phyloP scores from a whole-genome alignment of 2,888 invertebrate genomes.

The Rhagium mordax region DNA sequence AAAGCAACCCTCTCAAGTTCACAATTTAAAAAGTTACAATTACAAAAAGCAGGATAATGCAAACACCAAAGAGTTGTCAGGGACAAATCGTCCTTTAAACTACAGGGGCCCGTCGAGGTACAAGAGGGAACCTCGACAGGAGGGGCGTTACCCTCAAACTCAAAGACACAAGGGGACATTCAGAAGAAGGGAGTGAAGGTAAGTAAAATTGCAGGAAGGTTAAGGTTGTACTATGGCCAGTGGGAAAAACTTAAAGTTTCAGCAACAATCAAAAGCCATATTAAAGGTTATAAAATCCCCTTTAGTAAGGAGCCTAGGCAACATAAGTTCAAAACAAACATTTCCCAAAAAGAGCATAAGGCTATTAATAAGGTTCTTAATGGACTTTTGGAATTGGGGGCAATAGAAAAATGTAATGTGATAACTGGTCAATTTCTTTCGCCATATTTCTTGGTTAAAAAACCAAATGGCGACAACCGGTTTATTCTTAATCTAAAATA shows the following conservation, averaged over 20 bases:
- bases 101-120: constrained; percentile 5
- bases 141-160: constrained; percentile 3
- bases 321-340: neutral
- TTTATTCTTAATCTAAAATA: constrained; percentile 17
- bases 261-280: neutral
- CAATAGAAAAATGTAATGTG: neutral
- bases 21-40: too few relatives aligned
- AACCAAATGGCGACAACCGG: neutral
- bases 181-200: neutral
- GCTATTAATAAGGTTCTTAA: neutral
- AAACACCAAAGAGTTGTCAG: neutral
- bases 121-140: constrained; percentile 2
- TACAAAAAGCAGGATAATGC: too few relatives aligned
- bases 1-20: neutral
- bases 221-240: neutral
- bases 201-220: neutral
- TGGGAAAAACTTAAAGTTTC: neutral
- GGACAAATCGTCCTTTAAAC: neutral
- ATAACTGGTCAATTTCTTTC: neutral
- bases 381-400: neutral
- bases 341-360: neutral
- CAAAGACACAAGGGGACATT: neutral
- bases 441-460: neutral
- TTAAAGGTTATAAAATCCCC: neutral
- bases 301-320: neutral